Base-by-base conservation (phyloP, 2,888 invertebrate species). In the Anaspis maculata region DNA sequence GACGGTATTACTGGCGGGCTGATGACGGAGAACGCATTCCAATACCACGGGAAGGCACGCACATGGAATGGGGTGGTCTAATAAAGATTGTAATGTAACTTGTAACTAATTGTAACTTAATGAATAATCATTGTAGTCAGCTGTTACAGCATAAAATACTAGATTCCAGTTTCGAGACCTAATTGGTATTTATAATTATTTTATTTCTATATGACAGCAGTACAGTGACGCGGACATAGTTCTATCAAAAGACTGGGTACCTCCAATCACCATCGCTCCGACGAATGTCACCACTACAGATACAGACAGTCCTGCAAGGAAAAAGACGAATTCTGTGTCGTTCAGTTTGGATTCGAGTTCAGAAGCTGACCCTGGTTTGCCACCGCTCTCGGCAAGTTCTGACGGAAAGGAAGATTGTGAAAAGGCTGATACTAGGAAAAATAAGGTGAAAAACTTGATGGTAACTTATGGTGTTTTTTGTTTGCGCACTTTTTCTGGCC, bases 181-280 rank as follows among this genome's bases (percentile, higher is more conserved):
- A n/a, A n/a, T n/a, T n/a, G n/a, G n/a, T n/a, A n/a, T n/a, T n/a
- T n/a, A n/a, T n/a, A 34, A 40, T 25, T 25, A 42, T 37, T 40
- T 26, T 46, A 21, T 41, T 41, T 22, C 11, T 27, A 10, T 25
- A 40, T 49, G 51, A 9, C 57, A 77, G 72, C 77, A 83, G 47
- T 88, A 86, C 66, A 85, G 85, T 59, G 88, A 89, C 66, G 87
- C 88, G 36, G 88, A 89, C 63, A 86, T 89, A 57, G 85, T 89
- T 40, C 71, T 88, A 52, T 85, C 86, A 23, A 82, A 84, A 41
- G 87, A 87, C 45, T 88, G 87, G 83, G 84, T 87, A 46, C 88
- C 88, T 46, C 88, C 88, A 22, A 79, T 86, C 50, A 83, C 84
- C 46, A 76, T 86, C 57, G 77, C 82, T 32, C 82, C 86, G 26